Evolutionary conservation across 2,888 invertebrate genomes (phyloP).

Genomic region (Lasioglossum vierecki): DNA sequence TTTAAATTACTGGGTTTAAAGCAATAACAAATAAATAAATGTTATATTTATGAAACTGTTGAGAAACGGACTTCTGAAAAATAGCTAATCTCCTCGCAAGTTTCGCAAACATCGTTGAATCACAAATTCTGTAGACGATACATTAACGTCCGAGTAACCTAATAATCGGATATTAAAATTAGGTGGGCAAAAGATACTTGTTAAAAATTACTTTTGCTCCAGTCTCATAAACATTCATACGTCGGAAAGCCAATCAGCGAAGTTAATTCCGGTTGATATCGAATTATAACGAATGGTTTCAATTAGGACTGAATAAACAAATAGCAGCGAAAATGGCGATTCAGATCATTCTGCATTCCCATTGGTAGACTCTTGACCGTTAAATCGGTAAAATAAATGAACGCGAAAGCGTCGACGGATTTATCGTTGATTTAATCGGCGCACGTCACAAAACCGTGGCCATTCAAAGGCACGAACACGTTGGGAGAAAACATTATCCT

Average conservation of each 20-base stretch:
- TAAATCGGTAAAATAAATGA: constrained; percentile 29
- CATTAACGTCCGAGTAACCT: not conserved
- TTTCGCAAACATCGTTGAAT: not conserved
- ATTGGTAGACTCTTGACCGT: constrained; percentile 18
- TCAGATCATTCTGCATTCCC: not conserved
- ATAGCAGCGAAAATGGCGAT: constrained; percentile 7
- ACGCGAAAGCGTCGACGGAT: constrained; percentile 3
- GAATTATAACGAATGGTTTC: not conserved
- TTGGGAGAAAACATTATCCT: constrained; percentile 3
- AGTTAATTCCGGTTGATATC: constrained; percentile 10
- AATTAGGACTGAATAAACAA: not conserved
- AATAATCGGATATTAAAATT: not conserved
- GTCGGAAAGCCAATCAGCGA: not conserved
- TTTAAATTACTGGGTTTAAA: too few species aligned
- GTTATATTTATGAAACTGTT: too few species aligned
- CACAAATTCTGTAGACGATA: not conserved
- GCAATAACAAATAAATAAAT: too few species aligned
- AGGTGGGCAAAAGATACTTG: not conserved
- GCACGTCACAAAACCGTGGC: not conserved
- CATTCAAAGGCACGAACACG: not conserved
- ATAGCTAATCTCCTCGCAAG: not conserved
- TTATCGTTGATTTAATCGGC: constrained; percentile 24
- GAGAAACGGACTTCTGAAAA: not conserved
- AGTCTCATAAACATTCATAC: not conserved
- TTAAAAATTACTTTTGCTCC: not conserved